Conservation (phyloP, 2,113 vertebrate species). For the Malurus melanocephalus region DNA sequence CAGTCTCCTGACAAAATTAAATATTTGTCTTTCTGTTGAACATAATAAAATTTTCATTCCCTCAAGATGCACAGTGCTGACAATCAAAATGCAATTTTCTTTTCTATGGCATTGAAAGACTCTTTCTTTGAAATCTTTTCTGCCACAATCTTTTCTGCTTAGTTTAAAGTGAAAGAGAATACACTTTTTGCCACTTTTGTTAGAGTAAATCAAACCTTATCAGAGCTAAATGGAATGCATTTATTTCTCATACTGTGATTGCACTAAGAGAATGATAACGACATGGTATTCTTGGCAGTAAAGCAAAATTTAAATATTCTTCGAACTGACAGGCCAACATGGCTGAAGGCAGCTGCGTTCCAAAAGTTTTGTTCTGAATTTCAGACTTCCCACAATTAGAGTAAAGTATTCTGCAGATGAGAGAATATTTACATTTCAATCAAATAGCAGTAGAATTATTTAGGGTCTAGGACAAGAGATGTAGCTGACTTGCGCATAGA, state of each 20-base stretch:
- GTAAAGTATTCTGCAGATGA: not conserved
- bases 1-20: not conserved
- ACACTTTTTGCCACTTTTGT: not conserved
- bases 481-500: not conserved
- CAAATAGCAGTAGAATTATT: not conserved
- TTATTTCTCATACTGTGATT: not conserved
- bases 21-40: not conserved
- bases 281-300: slow-evolving; percentile 9
- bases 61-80: not conserved
- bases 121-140: not conserved
- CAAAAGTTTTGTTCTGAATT: not conserved
- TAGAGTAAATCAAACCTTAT: not conserved
- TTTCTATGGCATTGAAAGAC: not conserved
- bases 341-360: not conserved
- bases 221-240: not conserved
- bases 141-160: not conserved
- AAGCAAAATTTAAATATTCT: slow-evolving; percentile 23
- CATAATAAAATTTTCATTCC: not conserved
- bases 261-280: not conserved
- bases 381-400: slow-evolving; percentile 6
- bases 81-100: not conserved
- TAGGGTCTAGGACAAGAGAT: not conserved
- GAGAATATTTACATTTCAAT: not conserved
- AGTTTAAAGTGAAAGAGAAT: not conserved
- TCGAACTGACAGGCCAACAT: slow-evolving; percentile 14